Evolutionary conservation across 2,888 invertebrate genomes (phyloP), one percentile per base, ranked within the genome.

Genomic region (Epistrophella euchroma): DNA sequence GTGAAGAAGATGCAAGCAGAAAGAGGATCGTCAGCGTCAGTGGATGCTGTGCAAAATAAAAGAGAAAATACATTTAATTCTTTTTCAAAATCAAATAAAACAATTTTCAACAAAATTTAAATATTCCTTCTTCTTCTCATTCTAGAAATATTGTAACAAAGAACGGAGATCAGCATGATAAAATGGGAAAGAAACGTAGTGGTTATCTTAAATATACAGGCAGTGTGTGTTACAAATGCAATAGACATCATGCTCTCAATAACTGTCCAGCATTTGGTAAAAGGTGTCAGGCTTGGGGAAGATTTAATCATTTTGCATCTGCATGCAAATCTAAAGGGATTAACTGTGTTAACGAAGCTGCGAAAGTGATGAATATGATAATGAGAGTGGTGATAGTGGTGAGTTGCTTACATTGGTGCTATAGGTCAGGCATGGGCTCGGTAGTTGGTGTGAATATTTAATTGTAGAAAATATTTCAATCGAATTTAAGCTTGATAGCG

Each of bases 1-100:
- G 68, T 68, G 10, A 32, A 76, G 32, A 32, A 68, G 25, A 68
- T 68, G 68, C 58, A 76, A 60, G 35, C 25, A 9, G 76, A 76
- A 58, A 50, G 58, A 40, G 68, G 47, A 58, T 56, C 68, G 37
- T 17, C 37, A 11, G 10, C 35, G 37, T 15, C 19, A 7, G 58
- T 60, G 13, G 45, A 62, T 62, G 47, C 50, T 22, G 35, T 66
- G 4, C 43, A 75, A 55, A 35, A 55, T 66, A 75, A 56, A 22
- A 45, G 10, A 35, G 56, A 47, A 43, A 19, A 40, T 4, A 7
- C 56, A 13, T 47, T 50, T 60, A 52, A 45, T 17, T 19, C 13
- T 17, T 7, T 47, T 74, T 64, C 17, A 37, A 40, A 43, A 43
- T 28, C 9, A 13, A 66, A 66, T 35, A 66, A 62, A 55, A 64